Conservation (phyloP, 1,140 invertebrate genomes). For the Drosophila parvula region DNA sequence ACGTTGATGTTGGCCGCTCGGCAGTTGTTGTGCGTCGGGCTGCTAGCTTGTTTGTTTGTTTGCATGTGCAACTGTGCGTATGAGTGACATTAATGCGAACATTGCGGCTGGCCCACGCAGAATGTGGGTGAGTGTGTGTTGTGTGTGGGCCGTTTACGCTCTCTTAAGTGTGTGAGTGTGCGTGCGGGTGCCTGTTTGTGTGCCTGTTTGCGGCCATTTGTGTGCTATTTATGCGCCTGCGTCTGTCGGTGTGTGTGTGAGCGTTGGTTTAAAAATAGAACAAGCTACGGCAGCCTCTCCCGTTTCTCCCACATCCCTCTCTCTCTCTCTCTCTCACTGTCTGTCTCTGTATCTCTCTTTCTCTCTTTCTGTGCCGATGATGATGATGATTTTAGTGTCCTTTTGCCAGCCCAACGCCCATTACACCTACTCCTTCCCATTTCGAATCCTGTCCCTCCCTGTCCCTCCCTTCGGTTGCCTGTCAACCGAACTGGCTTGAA, state of each 20-base stretch:
- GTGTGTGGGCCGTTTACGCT: constrained; percentile 13
- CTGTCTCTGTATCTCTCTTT: neutral
- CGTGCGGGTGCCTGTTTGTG: constrained; percentile 8
- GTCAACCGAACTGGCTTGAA: constrained; percentile 68
- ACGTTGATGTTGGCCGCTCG: constrained; percentile 30
- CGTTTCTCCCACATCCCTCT: constrained; percentile 26
- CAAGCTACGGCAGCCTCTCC: constrained; percentile 67
- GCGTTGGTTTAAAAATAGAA: constrained; percentile 79
- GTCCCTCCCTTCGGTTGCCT: constrained; percentile 10
- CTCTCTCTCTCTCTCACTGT: constrained; percentile 1
- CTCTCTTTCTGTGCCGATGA: constrained; percentile 7
- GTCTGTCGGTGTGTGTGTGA: constrained; percentile 53
- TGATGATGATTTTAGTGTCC: constrained; percentile 64
- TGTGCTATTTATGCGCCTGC: constrained; percentile 78
- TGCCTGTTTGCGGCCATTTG: constrained; percentile 51
- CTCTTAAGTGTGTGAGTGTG: constrained; percentile 14
- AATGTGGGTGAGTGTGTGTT: constrained; percentile 23
- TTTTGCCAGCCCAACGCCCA: constrained; percentile 76
- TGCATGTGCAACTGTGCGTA: constrained; percentile 81
- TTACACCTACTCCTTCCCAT: constrained; percentile 20
- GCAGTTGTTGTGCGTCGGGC: constrained; percentile 7
- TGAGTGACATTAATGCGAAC: constrained; percentile 81
- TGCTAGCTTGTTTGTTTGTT: constrained; percentile 56
- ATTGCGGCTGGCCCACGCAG: constrained; percentile 59
- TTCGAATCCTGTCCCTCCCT: neutral